A percentile compares a stretch with the other conserved stretches of the same genome.
Conservation (phyloP, 2,797 vertebrate species). For the Manis pentadactyla region DNA sequence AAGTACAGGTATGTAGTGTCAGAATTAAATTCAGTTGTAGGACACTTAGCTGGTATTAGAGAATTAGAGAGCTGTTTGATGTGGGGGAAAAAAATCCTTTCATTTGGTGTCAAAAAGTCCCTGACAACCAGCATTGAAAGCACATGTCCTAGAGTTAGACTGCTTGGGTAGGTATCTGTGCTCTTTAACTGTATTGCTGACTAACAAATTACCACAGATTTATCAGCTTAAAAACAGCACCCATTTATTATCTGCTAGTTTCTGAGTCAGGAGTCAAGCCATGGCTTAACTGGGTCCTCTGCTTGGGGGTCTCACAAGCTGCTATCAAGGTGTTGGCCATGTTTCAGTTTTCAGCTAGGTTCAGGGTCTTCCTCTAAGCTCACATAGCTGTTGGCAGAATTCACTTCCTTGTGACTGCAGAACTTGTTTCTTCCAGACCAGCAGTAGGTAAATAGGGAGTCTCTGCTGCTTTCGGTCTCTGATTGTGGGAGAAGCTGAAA, state of each 20-base stretch:
- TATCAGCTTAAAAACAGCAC: neutral
- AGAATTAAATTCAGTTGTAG: neutral
- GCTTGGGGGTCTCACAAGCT: neutral
- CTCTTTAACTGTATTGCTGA: neutral
- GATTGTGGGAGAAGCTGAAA: neutral
- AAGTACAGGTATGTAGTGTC: neutral
- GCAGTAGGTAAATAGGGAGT: neutral
- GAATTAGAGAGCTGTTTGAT: neutral
- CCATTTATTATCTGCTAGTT: neutral
- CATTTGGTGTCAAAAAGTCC: neutral
- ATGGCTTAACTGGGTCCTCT: neutral
- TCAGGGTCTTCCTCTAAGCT: neutral
- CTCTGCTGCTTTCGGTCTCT: neutral
- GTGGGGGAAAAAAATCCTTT: neutral
- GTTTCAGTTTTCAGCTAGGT: neutral
- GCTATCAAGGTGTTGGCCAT: neutral
- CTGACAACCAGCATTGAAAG: neutral
- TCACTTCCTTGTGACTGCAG: neutral
- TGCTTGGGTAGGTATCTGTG: neutral
- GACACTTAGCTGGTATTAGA: neutral
- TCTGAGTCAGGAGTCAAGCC: neutral
- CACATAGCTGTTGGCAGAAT: neutral
- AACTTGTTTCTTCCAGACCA: neutral
- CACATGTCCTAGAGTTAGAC: neutral
- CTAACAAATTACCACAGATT: neutral